These are phyloP conservation scores for Volucella zonaria DNA, from an alignment of 2,888 invertebrate species.

Conservation along the genomic window DNA sequence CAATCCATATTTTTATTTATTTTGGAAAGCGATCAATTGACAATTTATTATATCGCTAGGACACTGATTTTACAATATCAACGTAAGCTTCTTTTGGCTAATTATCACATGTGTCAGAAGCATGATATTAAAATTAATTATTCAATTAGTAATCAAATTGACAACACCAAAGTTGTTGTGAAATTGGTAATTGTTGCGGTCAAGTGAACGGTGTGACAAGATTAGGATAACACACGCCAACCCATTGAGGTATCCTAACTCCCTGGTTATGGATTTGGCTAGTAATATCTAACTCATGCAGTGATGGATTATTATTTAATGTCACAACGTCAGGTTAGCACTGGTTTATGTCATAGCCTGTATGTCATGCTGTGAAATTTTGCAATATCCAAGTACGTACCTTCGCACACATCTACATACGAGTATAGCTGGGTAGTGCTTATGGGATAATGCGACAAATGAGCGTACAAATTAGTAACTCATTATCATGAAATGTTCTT, in stretches of 20 bases:
- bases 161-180: slow-evolving; percentile 52
- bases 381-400: not conserved
- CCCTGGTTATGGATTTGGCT: slow-evolving; percentile 33
- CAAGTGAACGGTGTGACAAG: slow-evolving; percentile 49
- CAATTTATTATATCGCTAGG: not conserved
- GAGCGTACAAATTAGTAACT: slow-evolving; percentile 51
- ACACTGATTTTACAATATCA: not conserved
- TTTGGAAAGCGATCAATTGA: slow-evolving; percentile 14
- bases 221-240: slow-evolving; percentile 57
- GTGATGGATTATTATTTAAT: slow-evolving; percentile 66
- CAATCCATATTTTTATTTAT: not conserved
- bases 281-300: slow-evolving; percentile 37
- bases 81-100: slow-evolving; percentile 33
- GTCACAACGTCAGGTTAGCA: slow-evolving; percentile 28
- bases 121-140: slow-evolving; percentile 65
- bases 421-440: too few relatives aligned
- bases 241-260: not conserved
- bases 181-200: slow-evolving; percentile 66
- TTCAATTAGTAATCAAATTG: slow-evolving; percentile 62
- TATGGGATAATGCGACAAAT: slow-evolving; percentile 38
- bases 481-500: slow-evolving; percentile 45
- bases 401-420: not conserved
- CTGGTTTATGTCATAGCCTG: not conserved
- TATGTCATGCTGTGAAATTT: slow-evolving; percentile 25
- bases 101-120: slow-evolving; percentile 52